phyloP scores from a whole-genome alignment of 1,140 invertebrate species.

The Heliconius himera region DNA sequence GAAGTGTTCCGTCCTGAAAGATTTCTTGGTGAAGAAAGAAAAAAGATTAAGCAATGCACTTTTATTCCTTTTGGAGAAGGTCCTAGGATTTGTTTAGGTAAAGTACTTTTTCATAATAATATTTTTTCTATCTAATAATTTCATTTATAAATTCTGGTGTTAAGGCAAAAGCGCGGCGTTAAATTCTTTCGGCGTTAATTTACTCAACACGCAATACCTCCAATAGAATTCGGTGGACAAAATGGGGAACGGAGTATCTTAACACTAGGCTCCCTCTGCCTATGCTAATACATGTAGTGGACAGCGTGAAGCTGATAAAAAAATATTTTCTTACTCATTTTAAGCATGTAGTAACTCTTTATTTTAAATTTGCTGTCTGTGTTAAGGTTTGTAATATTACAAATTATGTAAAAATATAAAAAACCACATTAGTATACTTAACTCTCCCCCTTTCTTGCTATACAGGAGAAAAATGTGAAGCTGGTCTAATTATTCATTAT shows the following conservation, averaged over 20 bases:
- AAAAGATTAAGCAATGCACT: slow-evolving; percentile 61
- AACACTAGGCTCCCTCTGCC: not conserved
- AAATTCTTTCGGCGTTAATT: not conserved
- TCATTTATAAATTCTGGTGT: no score
- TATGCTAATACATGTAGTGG: no score
- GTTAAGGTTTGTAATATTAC: no score
- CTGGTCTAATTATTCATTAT: not conserved
- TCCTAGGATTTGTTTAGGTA: slow-evolving; percentile 82
- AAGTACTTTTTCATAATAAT: slow-evolving; percentile 1
- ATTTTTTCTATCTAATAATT: no score
- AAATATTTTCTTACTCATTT: no score
- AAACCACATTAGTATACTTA: no score
- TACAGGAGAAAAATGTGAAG: no score
- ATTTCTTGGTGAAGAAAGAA: slow-evolving; percentile 60
- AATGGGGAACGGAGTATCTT: not conserved
- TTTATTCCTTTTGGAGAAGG: slow-evolving; percentile 83
- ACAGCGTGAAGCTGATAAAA: no score
- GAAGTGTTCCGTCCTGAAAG: slow-evolving; percentile 74
- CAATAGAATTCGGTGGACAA: not conserved
- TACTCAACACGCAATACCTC: not conserved
- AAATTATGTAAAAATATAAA: no score
- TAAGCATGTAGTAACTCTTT: no score
- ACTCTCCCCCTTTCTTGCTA: no score
- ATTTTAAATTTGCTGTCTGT: no score
- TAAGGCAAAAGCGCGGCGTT: not conserved